Evolutionary conservation across 2,888 invertebrate genomes (phyloP).

Genomic region (Theodoxus fluviatilis): DNA sequence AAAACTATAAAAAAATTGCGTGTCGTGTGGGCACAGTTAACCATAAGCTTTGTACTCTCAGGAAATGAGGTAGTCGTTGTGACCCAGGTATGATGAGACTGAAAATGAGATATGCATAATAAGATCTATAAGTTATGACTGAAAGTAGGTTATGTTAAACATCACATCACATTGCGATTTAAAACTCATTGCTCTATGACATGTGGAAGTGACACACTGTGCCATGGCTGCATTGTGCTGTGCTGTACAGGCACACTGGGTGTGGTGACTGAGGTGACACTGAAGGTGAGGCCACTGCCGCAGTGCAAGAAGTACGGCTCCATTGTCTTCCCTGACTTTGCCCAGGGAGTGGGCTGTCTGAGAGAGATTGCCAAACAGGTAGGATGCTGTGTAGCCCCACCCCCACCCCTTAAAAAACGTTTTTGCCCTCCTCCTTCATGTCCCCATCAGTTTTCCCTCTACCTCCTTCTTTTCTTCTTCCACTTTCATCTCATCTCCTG

Average conservation of each 20-base stretch:
- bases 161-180: too few relatives aligned
- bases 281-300: constrained; percentile 89
- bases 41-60: too few relatives aligned
- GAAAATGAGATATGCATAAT: background rate
- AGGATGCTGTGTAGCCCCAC: too few relatives aligned
- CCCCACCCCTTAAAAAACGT: too few relatives aligned
- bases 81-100: too few relatives aligned
- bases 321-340: constrained; percentile 91
- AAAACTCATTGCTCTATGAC: too few relatives aligned
- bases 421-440: background rate
- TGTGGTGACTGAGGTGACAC: constrained; percentile 89
- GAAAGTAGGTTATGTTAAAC: too few relatives aligned
- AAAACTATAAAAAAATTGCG: too few relatives aligned
- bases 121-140: too few relatives aligned
- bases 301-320: constrained; percentile 87
- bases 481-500: background rate
- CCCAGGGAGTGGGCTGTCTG: constrained; percentile 86
- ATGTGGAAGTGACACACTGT: too few relatives aligned
- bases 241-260: constrained; percentile 79
- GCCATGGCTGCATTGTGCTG: background rate
- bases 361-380: constrained; percentile 77
- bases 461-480: background rate
- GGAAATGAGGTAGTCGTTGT: too few relatives aligned
- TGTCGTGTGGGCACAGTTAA: too few relatives aligned
- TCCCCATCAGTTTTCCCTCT: background rate